Conservation (phyloP, 2,113 vertebrate species). For the Platanista minor region DNA sequence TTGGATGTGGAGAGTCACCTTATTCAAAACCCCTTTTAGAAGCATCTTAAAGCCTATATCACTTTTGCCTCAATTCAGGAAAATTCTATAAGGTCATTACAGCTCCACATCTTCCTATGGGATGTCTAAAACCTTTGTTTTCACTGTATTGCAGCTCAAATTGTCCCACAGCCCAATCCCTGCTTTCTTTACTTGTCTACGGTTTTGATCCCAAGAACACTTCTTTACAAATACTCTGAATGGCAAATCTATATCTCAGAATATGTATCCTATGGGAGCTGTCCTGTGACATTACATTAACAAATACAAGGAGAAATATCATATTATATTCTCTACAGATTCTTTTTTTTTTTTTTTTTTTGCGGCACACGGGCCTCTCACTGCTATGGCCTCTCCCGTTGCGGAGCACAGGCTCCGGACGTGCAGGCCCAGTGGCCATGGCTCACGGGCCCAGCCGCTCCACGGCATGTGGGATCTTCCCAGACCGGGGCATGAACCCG, state of each 20-base stretch:
- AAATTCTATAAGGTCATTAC: neutral
- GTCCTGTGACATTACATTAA: slow-evolving; percentile 56
- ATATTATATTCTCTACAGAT: slow-evolving; percentile 31
- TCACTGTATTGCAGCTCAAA: neutral
- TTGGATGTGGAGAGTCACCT: neutral
- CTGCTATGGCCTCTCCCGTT: too few species aligned
- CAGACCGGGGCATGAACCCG: too few species aligned
- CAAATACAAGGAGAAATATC: slow-evolving; percentile 46
- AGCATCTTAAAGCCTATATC: neutral
- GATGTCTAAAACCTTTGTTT: neutral
- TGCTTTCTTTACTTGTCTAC: neutral
- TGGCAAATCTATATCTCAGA: slow-evolving; percentile 29
- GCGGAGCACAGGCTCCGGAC: too few species aligned
- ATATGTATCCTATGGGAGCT: neutral
- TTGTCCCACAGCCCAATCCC: neutral
- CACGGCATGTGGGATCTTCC: too few species aligned
- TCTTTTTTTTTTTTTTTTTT: too few species aligned
- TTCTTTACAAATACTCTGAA: neutral
- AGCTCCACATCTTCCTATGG: neutral
- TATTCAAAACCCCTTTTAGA: neutral
- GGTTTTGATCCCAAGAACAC: slow-evolving; percentile 7
- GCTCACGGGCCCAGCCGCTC: too few species aligned
- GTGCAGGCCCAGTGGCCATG: too few species aligned
- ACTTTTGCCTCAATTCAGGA: neutral
- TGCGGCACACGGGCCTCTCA: too few species aligned